phyloP scores from a whole-genome alignment of 2,888 invertebrate species.

The Ypsolopha sequella region DNA sequence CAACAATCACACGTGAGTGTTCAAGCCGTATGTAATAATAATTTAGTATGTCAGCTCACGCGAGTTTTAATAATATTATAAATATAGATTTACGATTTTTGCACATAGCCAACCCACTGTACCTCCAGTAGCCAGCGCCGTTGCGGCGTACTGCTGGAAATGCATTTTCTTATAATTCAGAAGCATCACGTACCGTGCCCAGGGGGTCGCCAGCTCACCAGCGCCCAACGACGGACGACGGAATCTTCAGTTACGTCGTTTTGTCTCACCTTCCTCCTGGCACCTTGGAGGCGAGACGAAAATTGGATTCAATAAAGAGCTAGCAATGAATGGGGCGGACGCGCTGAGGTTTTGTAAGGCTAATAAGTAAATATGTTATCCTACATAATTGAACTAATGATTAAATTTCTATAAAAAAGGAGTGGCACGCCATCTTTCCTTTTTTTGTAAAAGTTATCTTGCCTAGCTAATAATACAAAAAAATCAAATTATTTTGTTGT shows the following conservation, averaged over 20 bases:
- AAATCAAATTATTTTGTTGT: too few relatives aligned
- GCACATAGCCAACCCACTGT: too few relatives aligned
- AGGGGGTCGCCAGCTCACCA: too few relatives aligned
- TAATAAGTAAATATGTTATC: too few relatives aligned
- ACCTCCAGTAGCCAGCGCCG: constrained; percentile 7
- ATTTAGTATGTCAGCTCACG: too few relatives aligned
- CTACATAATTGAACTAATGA: too few relatives aligned
- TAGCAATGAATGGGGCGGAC: neutral
- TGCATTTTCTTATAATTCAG: constrained; percentile 70
- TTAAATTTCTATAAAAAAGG: neutral
- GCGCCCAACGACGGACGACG: constrained; percentile 4
- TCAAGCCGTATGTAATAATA: too few relatives aligned
- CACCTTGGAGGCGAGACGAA: constrained; percentile 42
- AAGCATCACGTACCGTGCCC: constrained; percentile 52
- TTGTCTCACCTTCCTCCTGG: constrained; percentile 38
- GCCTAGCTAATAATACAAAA: too few relatives aligned
- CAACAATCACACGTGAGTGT: too few relatives aligned
- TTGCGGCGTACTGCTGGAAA: constrained; percentile 49
- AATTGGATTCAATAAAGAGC: constrained; percentile 38
- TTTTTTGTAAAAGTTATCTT: neutral
- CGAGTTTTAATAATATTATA: too few relatives aligned
- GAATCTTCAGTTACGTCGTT: constrained; percentile 63
- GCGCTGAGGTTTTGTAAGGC: neutral
- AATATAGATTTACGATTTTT: neutral
- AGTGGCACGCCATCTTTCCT: neutral